Base-by-base conservation (phyloP, 2,113 vertebrate genomes). In the Alethe diademata region DNA sequence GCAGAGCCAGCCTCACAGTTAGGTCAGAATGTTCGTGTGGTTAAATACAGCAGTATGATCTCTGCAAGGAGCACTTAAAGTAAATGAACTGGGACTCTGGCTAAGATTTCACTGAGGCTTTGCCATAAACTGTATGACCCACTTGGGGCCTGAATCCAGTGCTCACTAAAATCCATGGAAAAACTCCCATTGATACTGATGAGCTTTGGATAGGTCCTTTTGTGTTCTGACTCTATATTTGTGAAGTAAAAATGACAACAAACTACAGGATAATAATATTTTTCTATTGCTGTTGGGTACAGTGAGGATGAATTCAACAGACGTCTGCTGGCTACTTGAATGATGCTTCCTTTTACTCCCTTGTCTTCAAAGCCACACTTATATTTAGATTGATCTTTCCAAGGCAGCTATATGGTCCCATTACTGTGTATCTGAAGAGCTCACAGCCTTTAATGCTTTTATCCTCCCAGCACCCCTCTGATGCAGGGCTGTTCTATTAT, bases 361-460 rank as follows among this genome's bases (percentile, higher is more conserved):
- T 78, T 90, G 90, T 95, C 92, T 97, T 97, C 91, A 95, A 91
- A 96, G 70, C 58, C 54, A 94, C 74, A 86, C 75, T 97, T 95
- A 73, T n/a, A 96, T 92, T 94, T 95, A 95, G 95, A 96, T 82
- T 91, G 90, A 95, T 95, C 74, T 83, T 91, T 85, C 81, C 89
- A 85, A 93, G 74, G 85, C 74, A 95, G 85, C 71, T 92, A 94
- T 95, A 96, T 79, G 78, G 91, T 72, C 88, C 95, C 66, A 88
- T 94, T 95, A 94, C 62, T 61, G 78, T 82, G 85, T 62, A 92
- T 86, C 73, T 90, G 92, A 97, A 93, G 82, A 88, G 82, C 67
- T 90, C 84, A 94, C 50, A 95, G 78, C 42, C 81, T 95, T 96
- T 95, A 93, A 88, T 90, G 81, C 70, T 95, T 93, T 95, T 92